Conservation (phyloP, 2,888 invertebrate genomes). For the Conchocele bisecta region DNA sequence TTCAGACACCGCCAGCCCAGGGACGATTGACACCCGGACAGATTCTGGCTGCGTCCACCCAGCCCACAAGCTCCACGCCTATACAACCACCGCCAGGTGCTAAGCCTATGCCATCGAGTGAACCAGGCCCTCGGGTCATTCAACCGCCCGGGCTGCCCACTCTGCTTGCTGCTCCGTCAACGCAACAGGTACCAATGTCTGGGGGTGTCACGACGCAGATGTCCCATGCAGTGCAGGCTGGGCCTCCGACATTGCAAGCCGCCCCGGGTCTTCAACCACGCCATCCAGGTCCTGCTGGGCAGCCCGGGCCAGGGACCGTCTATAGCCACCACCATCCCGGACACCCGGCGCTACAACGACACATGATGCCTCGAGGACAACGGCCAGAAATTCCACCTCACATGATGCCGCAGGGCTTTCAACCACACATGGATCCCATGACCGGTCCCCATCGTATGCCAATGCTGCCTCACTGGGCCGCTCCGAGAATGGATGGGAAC, state of each 20-base stretch:
- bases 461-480: too few relatives aligned
- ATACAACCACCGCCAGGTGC: slow-evolving; percentile 19
- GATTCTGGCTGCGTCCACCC: slow-evolving; percentile 14
- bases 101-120: slow-evolving; percentile 31
- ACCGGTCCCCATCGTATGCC: slow-evolving; percentile 18
- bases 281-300: background rate
- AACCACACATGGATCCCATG: slow-evolving; percentile 6
- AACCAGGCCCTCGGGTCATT: slow-evolving; percentile 18
- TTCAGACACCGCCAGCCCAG: slow-evolving; percentile 48
- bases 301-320: background rate
- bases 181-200: background rate
- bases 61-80: slow-evolving; percentile 16
- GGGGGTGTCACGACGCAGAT: background rate
- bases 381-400: slow-evolving; percentile 1
- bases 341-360: background rate
- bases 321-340: background rate
- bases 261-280: background rate
- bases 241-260: background rate
- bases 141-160: slow-evolving; percentile 12
- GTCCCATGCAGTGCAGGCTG: background rate
- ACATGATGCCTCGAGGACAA: background rate
- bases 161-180: background rate
- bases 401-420: background rate
- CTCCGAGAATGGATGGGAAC: too few relatives aligned
- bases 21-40: slow-evolving; percentile 31